Evolutionary conservation across 92 coral and sea anemone genomes (phyloP).

Genomic region (Siderastrea radians): DNA sequence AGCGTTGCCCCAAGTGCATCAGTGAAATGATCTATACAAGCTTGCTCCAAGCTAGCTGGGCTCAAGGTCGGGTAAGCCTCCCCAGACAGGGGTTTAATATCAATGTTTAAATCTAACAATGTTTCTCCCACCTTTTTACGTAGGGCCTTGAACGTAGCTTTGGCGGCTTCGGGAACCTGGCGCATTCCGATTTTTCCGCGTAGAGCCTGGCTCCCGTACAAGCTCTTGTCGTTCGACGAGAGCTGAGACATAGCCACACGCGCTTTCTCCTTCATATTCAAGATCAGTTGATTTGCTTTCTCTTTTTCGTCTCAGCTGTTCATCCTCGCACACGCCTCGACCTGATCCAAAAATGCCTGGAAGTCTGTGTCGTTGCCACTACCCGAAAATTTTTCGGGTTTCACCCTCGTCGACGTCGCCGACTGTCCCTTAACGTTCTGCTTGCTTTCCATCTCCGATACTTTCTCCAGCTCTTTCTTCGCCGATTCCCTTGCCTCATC

Average conservation of each 20-base stretch:
- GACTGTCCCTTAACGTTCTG: not conserved
- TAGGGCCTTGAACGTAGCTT: constrained; percentile 39
- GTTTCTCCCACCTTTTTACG: constrained; percentile 46
- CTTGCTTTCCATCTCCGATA: constrained; percentile 24
- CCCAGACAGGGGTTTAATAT: constrained; percentile 28
- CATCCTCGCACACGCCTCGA: constrained; percentile 31
- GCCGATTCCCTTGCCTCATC: constrained; percentile 2
- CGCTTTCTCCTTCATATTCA: constrained; percentile 17
- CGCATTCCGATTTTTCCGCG: constrained; percentile 32
- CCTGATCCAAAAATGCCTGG: constrained; percentile 29
- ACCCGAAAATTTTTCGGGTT: constrained; percentile 32
- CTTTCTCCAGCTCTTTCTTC: constrained; percentile 18
- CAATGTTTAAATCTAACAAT: constrained; percentile 32
- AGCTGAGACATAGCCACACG: constrained; percentile 38
- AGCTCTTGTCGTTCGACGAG: constrained; percentile 11
- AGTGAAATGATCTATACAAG: constrained; percentile 49
- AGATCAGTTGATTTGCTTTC: constrained; percentile 31
- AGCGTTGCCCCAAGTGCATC: constrained; percentile 41
- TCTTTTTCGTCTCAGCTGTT: constrained; percentile 34
- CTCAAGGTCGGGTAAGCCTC: constrained; percentile 40
- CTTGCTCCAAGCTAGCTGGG: constrained; percentile 20
- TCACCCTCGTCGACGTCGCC: constrained; percentile 7
- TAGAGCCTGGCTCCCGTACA: constrained; percentile 11
- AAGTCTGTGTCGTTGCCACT: constrained; percentile 33
- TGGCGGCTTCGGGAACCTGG: constrained; percentile 40